phyloP scores from a whole-genome alignment of 2,797 vertebrate species.

The Gephyroberyx darwinii region DNA sequence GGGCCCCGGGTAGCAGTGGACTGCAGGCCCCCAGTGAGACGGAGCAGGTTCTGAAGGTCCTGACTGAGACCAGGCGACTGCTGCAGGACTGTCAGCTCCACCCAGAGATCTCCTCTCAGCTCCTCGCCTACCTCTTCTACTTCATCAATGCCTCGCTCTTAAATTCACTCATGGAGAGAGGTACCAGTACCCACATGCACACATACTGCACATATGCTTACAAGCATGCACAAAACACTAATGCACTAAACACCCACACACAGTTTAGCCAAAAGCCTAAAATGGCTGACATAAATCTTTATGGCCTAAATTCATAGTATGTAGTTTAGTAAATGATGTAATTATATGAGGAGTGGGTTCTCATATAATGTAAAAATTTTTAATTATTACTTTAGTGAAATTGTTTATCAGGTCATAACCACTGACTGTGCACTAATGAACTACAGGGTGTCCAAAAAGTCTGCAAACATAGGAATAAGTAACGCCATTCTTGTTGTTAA shows the following conservation, averaged over 20 bases:
- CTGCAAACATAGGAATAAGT: too few species aligned
- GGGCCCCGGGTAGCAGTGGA: constrained; percentile 48
- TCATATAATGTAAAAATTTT: too few species aligned
- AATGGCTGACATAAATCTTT: too few species aligned
- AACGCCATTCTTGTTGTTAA: too few species aligned
- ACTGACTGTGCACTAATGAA: neutral
- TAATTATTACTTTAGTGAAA: too few species aligned
- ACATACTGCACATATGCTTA: neutral
- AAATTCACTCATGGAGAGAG: constrained; percentile 87
- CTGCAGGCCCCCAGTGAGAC: constrained; percentile 70
- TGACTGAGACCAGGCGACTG: constrained; percentile 70
- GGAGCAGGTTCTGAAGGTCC: constrained; percentile 73
- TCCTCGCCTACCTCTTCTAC: constrained; percentile 85
- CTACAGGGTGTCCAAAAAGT: too few species aligned
- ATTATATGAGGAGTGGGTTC: too few species aligned
- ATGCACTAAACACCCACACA: too few species aligned
- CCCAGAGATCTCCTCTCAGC: constrained; percentile 79
- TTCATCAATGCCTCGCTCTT: constrained; percentile 86
- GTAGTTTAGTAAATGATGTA: too few species aligned
- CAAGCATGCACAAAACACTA: neutral
- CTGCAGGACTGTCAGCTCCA: constrained; percentile 78
- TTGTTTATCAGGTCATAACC: neutral
- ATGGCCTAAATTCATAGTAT: too few species aligned
- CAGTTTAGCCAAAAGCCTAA: too few species aligned
- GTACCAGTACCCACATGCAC: constrained; percentile 46